Evolutionary conservation across 1,140 invertebrate species (phyloP), one percentile per base, ranked within the genome.

Genomic region (Drosophila trapezifrons): DNA sequence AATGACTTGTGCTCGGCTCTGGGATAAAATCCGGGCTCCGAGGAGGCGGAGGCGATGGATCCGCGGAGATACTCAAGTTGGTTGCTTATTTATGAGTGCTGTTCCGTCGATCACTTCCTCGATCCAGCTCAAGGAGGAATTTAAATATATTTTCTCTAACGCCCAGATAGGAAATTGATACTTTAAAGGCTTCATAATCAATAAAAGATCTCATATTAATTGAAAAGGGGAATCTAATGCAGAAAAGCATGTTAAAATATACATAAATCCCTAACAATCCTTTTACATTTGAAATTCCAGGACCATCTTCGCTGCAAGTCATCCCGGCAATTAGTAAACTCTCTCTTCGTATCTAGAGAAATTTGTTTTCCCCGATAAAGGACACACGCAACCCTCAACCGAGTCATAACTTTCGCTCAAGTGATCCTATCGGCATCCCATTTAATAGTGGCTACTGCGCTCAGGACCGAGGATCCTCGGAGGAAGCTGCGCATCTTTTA

Each of bases 401-500:
- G 29, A 38, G 67, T 10, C 51, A 47, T 72, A 72, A 72, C 69
- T 71, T 70, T 70, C 40, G 49, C 42, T n/a, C 47, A 29, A 22
- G 49, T 27, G 69, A 72, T 72, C n/a, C 43, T 49, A 71, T 71
- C 67, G 17, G 25, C 5, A 37, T 10, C 27, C 6, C 43, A 67
- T 38, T 38, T 20, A 29, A 56, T 37, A 35, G 32, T 9, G n/a
- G 32, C 54, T 38, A 27, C 52, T 13, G 54, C 32, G 22, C 27
- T 13, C 20, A 25, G 32, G 18, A 10, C 22, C 18, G 8, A n/a
- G 32, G 8, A 54, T 42, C 25, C 17, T 22, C 37, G 17, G 6
- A 54, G 46, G 65, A 69, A 52, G 60, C 60, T 67, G 59, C 22
- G 27, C 25, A 29, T 54, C 42, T 78, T 86, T 86, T 83, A 87